Conservation (phyloP, 2,113 vertebrate species). For the Tringa solitaria region DNA sequence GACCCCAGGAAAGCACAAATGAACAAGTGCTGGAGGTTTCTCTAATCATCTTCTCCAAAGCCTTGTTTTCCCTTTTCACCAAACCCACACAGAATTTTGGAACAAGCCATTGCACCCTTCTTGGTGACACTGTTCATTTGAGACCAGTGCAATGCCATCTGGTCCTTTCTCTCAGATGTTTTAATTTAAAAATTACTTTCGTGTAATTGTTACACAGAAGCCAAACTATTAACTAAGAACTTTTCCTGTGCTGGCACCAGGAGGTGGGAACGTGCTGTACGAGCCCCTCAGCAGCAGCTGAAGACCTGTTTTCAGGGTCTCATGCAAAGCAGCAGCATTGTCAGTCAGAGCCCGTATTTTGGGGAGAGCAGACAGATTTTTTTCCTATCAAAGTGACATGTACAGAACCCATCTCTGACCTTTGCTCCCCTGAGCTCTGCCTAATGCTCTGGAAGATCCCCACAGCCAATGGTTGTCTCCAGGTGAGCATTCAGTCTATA, state of each 20-base stretch:
- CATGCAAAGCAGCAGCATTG: not conserved
- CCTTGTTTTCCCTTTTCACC: not conserved
- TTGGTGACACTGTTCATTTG: not conserved
- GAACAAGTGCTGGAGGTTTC: not conserved
- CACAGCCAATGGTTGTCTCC: not conserved
- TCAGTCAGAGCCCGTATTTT: not conserved
- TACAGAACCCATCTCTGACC: not conserved
- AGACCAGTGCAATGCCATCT: not conserved
- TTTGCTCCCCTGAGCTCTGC: not conserved
- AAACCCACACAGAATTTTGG: not conserved
- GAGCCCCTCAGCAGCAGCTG: not conserved
- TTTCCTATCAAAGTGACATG: not conserved
- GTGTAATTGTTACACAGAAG: not conserved
- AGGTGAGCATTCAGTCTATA: not conserved
- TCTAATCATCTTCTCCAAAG: not conserved
- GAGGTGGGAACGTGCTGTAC: not conserved
- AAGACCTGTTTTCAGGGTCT: not conserved
- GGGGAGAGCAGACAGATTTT: not conserved
- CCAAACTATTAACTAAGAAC: fast-evolving
- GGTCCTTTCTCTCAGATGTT: not conserved
- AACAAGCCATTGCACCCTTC: not conserved
- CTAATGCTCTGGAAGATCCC: not conserved
- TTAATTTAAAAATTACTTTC: not conserved
- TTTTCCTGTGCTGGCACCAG: not conserved
- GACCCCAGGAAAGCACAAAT: not conserved